Evolutionary conservation across 2,113 vertebrate species (phyloP).

Genomic region (Promerops cafer): DNA sequence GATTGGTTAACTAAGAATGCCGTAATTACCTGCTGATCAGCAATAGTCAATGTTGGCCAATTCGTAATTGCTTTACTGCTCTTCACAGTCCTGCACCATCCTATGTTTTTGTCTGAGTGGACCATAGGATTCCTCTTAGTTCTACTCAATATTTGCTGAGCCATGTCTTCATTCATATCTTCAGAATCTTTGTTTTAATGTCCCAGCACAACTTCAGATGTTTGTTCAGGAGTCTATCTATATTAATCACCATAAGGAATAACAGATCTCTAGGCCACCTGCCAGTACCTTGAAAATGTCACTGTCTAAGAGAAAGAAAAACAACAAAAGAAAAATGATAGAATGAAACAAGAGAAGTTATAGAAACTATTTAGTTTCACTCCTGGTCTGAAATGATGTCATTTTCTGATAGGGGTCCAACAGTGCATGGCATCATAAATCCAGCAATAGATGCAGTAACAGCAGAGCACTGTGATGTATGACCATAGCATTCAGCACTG

Average conservation of each 20-base stretch:
- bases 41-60: background rate
- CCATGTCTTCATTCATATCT: background rate
- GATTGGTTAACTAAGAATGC: background rate
- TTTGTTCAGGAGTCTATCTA: background rate
- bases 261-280: background rate
- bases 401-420: background rate
- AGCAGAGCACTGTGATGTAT: background rate
- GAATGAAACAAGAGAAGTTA: background rate
- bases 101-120: background rate
- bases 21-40: background rate
- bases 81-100: background rate
- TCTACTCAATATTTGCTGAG: background rate
- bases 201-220: background rate
- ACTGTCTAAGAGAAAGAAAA: background rate
- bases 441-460: background rate
- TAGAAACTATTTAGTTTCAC: background rate
- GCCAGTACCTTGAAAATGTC: background rate
- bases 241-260: background rate
- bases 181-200: background rate
- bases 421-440: background rate
- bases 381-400: background rate
- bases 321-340: background rate
- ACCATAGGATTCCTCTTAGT: background rate
- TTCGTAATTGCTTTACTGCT: background rate
- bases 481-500: background rate